Evolutionary conservation across 2,888 invertebrate genomes (phyloP).

Genomic region (Apeira syringaria): DNA sequence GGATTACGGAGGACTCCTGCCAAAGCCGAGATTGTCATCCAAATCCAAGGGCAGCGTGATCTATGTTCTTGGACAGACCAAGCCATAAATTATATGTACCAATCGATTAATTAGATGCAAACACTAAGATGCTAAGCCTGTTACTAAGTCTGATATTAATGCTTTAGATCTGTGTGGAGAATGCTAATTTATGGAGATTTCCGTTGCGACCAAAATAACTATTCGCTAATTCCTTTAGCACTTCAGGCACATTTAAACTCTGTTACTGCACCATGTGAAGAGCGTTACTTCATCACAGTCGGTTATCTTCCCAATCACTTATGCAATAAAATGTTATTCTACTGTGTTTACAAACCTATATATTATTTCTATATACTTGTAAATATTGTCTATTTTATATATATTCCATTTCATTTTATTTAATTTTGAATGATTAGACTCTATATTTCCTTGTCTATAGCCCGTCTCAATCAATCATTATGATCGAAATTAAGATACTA

Average conservation of each 20-base stretch:
- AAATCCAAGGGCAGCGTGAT: constrained; percentile 15
- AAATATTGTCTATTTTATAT: no score
- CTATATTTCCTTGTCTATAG: neutral
- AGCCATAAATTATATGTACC: neutral
- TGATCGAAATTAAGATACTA: no score
- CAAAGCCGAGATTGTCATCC: constrained; percentile 12
- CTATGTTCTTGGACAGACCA: constrained; percentile 10
- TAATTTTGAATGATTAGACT: neutral
- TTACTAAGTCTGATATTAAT: constrained; percentile 15
- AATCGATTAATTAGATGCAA: constrained; percentile 15
- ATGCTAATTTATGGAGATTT: constrained; percentile 6
- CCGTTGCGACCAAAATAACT: constrained; percentile 1
- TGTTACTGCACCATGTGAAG: neutral
- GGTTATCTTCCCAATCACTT: no score
- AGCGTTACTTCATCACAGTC: no score
- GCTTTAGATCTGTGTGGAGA: constrained; percentile 3
- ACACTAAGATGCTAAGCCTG: constrained; percentile 8
- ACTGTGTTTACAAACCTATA: no score
- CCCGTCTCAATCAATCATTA: neutral
- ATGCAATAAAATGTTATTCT: no score
- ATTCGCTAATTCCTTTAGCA: neutral
- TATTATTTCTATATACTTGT: no score
- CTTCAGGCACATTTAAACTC: no score
- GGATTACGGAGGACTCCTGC: constrained; percentile 16
- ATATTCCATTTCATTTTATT: no score